These are phyloP conservation scores for Raja brachyura DNA, from an alignment of 2,113 vertebrate genomes.

Conservation along the genomic window DNA sequence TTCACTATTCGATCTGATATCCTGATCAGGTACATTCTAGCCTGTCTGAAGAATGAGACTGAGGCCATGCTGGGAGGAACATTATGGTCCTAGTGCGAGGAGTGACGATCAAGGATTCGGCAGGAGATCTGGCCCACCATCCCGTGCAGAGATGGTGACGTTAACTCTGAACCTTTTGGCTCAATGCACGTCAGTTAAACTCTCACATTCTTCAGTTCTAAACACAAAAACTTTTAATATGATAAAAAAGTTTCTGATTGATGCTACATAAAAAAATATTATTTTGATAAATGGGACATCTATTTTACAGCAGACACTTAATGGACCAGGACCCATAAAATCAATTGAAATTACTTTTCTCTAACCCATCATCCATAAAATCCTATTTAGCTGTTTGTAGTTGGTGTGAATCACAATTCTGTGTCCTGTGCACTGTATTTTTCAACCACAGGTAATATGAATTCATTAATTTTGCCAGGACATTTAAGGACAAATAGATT, in stretches of 20 bases:
- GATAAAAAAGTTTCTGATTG: not conserved
- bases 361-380: not conserved
- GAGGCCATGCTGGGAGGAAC: too few species aligned
- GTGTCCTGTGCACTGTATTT: not conserved
- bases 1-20: too few species aligned
- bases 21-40: too few species aligned
- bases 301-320: not conserved
- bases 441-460: not conserved
- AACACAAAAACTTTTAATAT: not conserved
- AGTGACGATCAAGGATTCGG: too few species aligned
- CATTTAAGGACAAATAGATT: not conserved
- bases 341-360: slow-evolving; percentile 4
- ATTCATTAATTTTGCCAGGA: not conserved
- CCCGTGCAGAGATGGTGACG: not conserved
- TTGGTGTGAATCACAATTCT: not conserved
- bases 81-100: too few species aligned
- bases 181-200: not conserved
- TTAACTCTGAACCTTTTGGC: not conserved
- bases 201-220: not conserved
- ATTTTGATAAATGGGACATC: not conserved
- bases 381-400: not conserved
- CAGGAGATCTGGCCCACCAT: too few species aligned
- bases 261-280: not conserved
- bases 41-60: too few species aligned
- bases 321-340: not conserved